Conservation (phyloP, 92 coral and sea anemone species). For the Porites evermanni region DNA sequence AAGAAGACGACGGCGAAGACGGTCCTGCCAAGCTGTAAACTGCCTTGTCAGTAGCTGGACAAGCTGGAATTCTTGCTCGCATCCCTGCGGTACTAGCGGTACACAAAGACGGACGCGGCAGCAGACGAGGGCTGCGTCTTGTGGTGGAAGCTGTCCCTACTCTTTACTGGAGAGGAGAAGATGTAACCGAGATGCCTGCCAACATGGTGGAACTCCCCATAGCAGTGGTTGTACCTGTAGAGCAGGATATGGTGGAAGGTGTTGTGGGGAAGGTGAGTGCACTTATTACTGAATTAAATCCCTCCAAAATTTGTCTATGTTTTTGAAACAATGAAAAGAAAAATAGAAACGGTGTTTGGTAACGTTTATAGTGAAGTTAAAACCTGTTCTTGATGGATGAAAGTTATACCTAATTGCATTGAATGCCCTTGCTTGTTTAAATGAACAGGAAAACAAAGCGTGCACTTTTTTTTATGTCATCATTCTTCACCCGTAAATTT, state of each 20-base stretch:
- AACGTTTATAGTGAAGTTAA: no score
- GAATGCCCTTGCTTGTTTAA: no score
- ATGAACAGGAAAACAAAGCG: no score
- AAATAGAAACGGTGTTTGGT: no score
- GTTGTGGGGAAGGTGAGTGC: constrained; percentile 67
- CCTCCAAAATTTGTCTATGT: no score
- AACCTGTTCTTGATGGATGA: no score
- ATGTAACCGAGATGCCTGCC: constrained; percentile 67
- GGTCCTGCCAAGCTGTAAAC: constrained; percentile 56
- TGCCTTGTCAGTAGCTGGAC: constrained; percentile 77
- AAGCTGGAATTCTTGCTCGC: constrained; percentile 70
- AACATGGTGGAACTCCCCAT: constrained; percentile 68
- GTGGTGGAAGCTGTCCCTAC: constrained; percentile 73
- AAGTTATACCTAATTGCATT: no score
- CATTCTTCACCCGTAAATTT: no score
- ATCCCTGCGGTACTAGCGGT: constrained; percentile 31
- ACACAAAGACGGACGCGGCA: constrained; percentile 13
- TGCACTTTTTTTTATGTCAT: no score
- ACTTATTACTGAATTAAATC: neutral
- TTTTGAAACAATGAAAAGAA: no score
- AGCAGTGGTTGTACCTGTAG: constrained; percentile 60
- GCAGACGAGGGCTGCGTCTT: constrained; percentile 22
- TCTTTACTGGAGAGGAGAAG: constrained; percentile 46
- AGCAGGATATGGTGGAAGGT: constrained; percentile 62
- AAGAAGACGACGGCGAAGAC: constrained; percentile 51